These are phyloP conservation scores for Avahi laniger DNA, from an alignment of 2,797 vertebrate species.

Conservation along the genomic window DNA sequence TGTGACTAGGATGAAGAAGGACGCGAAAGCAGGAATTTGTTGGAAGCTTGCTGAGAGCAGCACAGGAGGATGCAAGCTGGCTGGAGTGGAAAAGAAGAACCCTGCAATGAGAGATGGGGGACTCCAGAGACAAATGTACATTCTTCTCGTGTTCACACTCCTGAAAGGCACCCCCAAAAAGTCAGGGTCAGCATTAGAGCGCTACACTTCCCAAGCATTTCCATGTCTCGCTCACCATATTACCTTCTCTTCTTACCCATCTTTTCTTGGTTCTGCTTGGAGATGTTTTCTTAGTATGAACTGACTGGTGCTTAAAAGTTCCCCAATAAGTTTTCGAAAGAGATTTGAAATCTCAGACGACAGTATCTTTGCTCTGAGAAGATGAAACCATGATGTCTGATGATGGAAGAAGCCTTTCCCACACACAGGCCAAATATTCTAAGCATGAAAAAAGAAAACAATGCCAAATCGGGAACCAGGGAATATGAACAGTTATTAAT, in stretches of 20 bases:
- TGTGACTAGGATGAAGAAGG: background rate
- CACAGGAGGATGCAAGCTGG: rapidly evolving
- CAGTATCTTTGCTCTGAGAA: background rate
- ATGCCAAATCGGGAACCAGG: no score
- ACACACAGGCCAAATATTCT: background rate
- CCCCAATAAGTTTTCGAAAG: background rate
- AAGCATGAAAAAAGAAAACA: no score
- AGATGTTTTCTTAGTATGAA: background rate
- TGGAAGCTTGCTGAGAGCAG: background rate
- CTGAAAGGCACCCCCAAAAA: background rate
- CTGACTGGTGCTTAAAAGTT: background rate
- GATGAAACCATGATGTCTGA: background rate
- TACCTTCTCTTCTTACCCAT: background rate
- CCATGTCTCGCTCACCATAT: no score
- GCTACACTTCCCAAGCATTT: rapidly evolving
- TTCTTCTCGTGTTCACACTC: background rate
- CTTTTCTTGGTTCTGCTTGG: background rate
- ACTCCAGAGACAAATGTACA: rapidly evolving
- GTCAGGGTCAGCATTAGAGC: background rate
- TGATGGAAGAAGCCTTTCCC: background rate
- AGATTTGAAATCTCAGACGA: background rate
- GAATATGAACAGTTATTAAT: no score
- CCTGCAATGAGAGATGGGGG: background rate
- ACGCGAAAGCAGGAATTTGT: background rate
- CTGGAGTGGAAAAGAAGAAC: background rate